phyloP scores from a whole-genome alignment of 2,888 invertebrate genomes.

The Erpobdella octoculata region DNA sequence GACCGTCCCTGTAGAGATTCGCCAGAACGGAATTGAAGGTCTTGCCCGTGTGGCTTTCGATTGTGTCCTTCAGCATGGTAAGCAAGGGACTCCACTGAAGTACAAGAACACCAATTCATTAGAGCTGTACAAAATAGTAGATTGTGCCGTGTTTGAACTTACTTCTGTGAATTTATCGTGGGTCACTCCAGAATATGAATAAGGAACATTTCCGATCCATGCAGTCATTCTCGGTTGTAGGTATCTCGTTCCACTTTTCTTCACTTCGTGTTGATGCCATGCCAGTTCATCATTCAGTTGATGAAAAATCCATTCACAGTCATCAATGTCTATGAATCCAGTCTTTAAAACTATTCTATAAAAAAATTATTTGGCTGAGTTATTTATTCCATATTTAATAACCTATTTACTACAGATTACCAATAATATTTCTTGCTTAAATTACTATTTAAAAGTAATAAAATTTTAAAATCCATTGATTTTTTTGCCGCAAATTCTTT shows the following conservation, averaged over 20 bases:
- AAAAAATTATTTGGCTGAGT: background rate
- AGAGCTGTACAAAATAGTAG: background rate
- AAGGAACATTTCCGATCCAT: conserved; percentile 55
- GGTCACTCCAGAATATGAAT: conserved; percentile 51
- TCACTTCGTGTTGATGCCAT: conserved; percentile 46
- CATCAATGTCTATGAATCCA: conserved; percentile 42
- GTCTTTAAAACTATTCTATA: conserved; percentile 45
- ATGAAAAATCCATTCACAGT: conserved; percentile 42
- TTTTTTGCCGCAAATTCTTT: too few species aligned
- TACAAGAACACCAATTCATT: conserved; percentile 22
- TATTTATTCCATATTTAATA: background rate
- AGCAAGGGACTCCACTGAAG: conserved; percentile 47
- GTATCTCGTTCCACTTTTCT: conserved; percentile 42
- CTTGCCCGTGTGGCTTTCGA: conserved; percentile 50
- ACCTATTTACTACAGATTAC: background rate
- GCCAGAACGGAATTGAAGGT: conserved; percentile 54
- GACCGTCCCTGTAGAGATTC: conserved; percentile 54
- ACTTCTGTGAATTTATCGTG: conserved; percentile 33
- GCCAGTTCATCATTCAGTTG: conserved; percentile 44
- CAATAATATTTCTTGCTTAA: background rate
- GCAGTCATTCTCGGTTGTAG: conserved; percentile 52
- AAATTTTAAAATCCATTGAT: background rate
- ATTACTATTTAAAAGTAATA: background rate
- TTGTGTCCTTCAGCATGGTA: conserved; percentile 41
- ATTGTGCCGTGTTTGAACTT: background rate